These are phyloP conservation scores for Ophthalmotilapia sp. DNA, from an alignment of 2,113 vertebrate species.

Conservation along the genomic window DNA sequence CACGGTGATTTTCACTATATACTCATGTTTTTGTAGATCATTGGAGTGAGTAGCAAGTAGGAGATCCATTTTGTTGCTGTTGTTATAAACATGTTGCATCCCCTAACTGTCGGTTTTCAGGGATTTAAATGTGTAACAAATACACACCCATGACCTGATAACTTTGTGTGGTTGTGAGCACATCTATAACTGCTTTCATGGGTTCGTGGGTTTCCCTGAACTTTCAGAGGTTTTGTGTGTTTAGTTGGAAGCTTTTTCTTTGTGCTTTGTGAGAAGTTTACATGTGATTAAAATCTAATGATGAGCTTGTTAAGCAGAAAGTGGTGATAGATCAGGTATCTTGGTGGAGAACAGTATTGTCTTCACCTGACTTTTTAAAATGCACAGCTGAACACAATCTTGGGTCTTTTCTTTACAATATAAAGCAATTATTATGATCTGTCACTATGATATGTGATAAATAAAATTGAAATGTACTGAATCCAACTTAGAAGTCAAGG, in stretches of 20 bases:
- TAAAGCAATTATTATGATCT: not conserved
- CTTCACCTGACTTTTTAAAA: not conserved
- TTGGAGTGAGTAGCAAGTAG: not conserved
- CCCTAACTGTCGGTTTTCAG: not conserved
- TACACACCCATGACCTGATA: not conserved
- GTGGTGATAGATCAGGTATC: accelerated
- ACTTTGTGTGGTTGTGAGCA: not conserved
- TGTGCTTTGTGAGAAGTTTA: not conserved
- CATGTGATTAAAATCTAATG: not conserved
- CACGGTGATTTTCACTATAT: not conserved
- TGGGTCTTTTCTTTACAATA: not conserved
- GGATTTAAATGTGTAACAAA: not conserved
- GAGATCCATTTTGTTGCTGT: not conserved
- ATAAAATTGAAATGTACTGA: accelerated
- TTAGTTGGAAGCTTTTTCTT: not conserved
- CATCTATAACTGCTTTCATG: not conserved
- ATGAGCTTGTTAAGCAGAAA: not conserved
- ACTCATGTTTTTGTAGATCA: not conserved
- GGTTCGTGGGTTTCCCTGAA: accelerated
- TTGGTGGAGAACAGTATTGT: not conserved
- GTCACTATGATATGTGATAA: not conserved
- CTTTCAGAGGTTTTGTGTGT: not conserved
- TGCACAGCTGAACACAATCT: not conserved
- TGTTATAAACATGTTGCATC: not conserved
- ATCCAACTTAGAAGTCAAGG: not conserved